Conservation (phyloP, 2,888 invertebrate genomes). For the Tanytarsus gracilentus region DNA sequence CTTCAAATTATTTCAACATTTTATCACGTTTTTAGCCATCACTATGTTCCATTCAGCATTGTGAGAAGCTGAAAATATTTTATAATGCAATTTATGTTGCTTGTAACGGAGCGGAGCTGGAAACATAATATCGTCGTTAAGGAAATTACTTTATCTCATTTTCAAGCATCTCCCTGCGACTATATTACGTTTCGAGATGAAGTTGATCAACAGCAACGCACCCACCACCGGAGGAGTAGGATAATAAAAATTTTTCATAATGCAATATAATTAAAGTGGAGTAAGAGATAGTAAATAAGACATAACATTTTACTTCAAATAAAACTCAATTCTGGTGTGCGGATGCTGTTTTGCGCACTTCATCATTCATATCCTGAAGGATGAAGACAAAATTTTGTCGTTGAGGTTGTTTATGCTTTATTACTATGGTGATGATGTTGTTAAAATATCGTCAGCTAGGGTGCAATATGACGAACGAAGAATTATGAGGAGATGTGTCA, state of each 20-base stretch:
- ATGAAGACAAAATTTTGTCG: too few species aligned
- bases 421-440: too few species aligned
- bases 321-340: not conserved
- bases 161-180: not conserved
- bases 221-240: too few species aligned
- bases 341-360: not conserved
- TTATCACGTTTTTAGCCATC: constrained; percentile 17
- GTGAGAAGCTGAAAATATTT: constrained; percentile 1
- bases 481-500: too few species aligned
- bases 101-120: not conserved
- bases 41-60: too few species aligned
- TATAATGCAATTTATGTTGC: constrained; percentile 22
- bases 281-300: constrained; percentile 6
- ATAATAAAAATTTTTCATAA: constrained; percentile 16
- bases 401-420: too few species aligned
- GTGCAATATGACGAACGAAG: not conserved
- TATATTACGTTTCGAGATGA: too few species aligned
- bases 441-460: not conserved
- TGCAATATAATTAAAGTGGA: constrained; percentile 22
- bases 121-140: constrained; percentile 22
- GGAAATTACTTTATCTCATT: constrained; percentile 25
- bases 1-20: not conserved
- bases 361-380: too few species aligned
- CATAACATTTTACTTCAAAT: not conserved
- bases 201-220: too few species aligned